phyloP scores from a whole-genome alignment of 2,113 vertebrate genomes.

The Pluvialis apricaria region DNA sequence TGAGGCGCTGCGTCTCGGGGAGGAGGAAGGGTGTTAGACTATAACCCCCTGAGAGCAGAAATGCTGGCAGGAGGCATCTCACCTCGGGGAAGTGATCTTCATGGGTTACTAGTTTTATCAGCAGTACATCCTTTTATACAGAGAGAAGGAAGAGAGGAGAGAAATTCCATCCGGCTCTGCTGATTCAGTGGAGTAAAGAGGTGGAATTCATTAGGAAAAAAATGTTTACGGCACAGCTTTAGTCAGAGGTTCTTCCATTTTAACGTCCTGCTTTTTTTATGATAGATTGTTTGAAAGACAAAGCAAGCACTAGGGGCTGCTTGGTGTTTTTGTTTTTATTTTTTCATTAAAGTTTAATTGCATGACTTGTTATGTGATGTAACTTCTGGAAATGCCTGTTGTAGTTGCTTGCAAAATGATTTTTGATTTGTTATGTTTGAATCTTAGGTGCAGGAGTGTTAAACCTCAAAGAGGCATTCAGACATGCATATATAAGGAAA shows the following conservation, averaged over 20 bases:
- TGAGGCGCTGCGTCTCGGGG: fast-evolving
- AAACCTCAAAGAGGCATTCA: slow-evolving; percentile 24
- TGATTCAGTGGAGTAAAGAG: slow-evolving; percentile 62
- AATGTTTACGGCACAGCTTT: slow-evolving; percentile 66
- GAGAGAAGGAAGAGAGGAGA: slow-evolving; percentile 10
- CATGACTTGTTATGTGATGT: slow-evolving; percentile 75
- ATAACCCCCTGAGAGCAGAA: background rate
- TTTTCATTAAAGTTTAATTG: slow-evolving; percentile 74
- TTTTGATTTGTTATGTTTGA: slow-evolving; percentile 56
- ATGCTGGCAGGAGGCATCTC: background rate
- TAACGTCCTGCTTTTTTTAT: slow-evolving; percentile 63
- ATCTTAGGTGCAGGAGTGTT: slow-evolving; percentile 21
- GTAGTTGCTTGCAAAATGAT: slow-evolving; percentile 70
- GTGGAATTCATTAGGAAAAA: slow-evolving; percentile 74
- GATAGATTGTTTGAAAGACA: slow-evolving; percentile 71
- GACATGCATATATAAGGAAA: background rate
- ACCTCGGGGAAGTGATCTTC: background rate
- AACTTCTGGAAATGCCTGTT: slow-evolving; percentile 78
- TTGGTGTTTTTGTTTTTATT: slow-evolving; percentile 64
- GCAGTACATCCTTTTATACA: slow-evolving; percentile 11
- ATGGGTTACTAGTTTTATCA: slow-evolving; percentile 37
- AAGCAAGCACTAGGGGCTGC: slow-evolving; percentile 70
- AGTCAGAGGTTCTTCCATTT: slow-evolving; percentile 71
- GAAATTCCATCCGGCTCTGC: slow-evolving; percentile 52
- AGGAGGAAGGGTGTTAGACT: background rate